Evolutionary conservation across 2,797 vertebrate genomes (phyloP).

Genomic region (Phaenicophaeus curvirostris): DNA sequence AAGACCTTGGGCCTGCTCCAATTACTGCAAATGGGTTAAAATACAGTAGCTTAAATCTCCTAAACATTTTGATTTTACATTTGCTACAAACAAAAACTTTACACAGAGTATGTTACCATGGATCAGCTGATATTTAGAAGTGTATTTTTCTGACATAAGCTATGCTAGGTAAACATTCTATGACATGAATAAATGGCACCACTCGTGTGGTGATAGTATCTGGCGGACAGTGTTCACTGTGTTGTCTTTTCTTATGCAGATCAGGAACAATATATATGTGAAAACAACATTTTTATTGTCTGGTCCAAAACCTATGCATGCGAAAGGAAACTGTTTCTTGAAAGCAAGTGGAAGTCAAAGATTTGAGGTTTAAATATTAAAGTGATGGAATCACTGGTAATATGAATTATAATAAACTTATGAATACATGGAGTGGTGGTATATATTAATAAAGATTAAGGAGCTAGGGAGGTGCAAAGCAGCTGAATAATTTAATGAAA

Average conservation of each 20-base stretch:
- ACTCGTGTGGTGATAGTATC: not conserved
- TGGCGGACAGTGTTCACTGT: not conserved
- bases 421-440: not conserved
- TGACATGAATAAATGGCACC: accelerated
- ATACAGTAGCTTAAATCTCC: not conserved
- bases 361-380: not conserved
- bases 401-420: not conserved
- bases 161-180: not conserved
- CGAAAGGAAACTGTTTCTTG: not conserved
- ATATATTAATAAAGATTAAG: not conserved
- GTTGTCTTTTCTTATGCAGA: not conserved
- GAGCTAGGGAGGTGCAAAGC: not conserved
- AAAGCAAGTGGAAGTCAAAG: not conserved
- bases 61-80: not conserved
- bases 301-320: not conserved
- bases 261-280: not conserved
- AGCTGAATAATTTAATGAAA: not conserved
- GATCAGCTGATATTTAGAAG: not conserved
- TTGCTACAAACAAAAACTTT: not conserved
- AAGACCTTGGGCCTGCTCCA: not conserved
- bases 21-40: not conserved
- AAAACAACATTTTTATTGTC: not conserved
- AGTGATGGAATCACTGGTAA: not conserved
- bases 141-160: not conserved
- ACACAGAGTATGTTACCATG: not conserved